Evolutionary conservation across 1,140 invertebrate species (phyloP).

Genomic region (Drosophila sucinea): DNA sequence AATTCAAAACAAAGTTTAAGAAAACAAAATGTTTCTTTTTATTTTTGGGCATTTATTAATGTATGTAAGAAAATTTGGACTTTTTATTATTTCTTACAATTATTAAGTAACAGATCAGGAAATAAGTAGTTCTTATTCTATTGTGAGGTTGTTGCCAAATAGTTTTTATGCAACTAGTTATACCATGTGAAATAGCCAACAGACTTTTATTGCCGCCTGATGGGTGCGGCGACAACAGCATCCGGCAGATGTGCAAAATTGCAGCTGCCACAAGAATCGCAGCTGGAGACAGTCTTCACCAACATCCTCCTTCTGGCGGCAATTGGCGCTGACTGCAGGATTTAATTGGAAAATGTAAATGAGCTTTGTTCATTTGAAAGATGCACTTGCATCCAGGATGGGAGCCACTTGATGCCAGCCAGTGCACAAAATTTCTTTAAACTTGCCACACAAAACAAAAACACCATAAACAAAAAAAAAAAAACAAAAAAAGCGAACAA

Average conservation of each 20-base stretch:
- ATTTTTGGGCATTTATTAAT: too few relatives aligned
- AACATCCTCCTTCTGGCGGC: constrained; percentile 7
- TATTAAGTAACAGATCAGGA: too few relatives aligned
- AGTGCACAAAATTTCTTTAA: constrained; percentile 69
- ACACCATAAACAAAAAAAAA: constrained; percentile 20
- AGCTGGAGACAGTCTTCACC: constrained; percentile 22
- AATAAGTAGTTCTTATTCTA: too few relatives aligned
- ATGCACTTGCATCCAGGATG: constrained; percentile 62
- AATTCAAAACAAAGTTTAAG: too few relatives aligned
- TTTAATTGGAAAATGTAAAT: constrained; percentile 82
- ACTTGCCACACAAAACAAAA: constrained; percentile 36
- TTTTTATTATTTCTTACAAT: too few relatives aligned
- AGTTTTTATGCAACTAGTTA: too few relatives aligned
- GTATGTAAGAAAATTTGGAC: too few relatives aligned
- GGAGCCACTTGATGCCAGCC: constrained; percentile 59
- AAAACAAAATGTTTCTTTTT: too few relatives aligned
- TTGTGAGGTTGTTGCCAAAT: too few relatives aligned
- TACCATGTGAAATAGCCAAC: not conserved
- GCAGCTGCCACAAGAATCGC: constrained; percentile 40
- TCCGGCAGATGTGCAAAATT: constrained; percentile 63
- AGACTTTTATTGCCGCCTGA: not conserved
- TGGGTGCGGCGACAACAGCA: constrained; percentile 31
- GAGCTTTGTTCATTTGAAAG: constrained; percentile 81
- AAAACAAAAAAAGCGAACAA: constrained; percentile 15
- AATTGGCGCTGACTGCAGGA: constrained; percentile 53